These are phyloP conservation scores for Oegoconia quadripuncta DNA, from an alignment of 2,888 invertebrate species.

Conservation along the genomic window DNA sequence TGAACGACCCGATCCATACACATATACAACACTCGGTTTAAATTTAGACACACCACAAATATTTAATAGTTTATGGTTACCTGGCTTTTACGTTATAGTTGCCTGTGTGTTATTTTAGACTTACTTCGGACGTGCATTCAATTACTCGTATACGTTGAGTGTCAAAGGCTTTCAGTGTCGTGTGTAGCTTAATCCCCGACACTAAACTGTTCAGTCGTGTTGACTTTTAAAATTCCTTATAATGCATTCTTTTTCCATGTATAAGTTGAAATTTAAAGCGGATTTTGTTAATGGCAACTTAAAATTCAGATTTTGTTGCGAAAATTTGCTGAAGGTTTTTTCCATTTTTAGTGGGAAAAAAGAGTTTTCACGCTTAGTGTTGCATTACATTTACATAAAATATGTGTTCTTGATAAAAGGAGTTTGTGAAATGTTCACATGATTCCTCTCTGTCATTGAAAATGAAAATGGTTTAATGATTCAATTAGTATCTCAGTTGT, in stretches of 20 bases:
- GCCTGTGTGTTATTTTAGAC: conserved; percentile 19
- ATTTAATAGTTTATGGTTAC: no score
- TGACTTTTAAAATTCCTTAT: conserved; percentile 25
- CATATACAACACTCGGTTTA: no score
- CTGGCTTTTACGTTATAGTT: no score
- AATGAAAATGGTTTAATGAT: no score
- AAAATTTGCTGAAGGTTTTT: conserved; percentile 2
- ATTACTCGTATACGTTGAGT: conserved; percentile 47
- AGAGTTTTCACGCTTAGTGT: not conserved
- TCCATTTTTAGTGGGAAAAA: not conserved
- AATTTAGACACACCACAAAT: no score
- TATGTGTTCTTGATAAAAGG: no score
- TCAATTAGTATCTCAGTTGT: no score
- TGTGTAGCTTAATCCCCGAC: conserved; percentile 33
- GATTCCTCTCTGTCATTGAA: no score
- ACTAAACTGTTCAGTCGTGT: conserved; percentile 33
- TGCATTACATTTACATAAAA: no score
- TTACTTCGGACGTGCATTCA: conserved; percentile 45
- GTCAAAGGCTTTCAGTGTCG: conserved; percentile 53
- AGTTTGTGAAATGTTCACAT: no score
- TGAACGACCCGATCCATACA: no score
- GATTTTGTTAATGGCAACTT: conserved; percentile 12
- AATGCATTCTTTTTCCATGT: conserved; percentile 14
- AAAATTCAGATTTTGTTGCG: conserved; percentile 12
- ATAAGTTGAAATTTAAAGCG: conserved; percentile 17